Evolutionary conservation across 2,888 invertebrate genomes (phyloP).

Genomic region (Unio pictorum): DNA sequence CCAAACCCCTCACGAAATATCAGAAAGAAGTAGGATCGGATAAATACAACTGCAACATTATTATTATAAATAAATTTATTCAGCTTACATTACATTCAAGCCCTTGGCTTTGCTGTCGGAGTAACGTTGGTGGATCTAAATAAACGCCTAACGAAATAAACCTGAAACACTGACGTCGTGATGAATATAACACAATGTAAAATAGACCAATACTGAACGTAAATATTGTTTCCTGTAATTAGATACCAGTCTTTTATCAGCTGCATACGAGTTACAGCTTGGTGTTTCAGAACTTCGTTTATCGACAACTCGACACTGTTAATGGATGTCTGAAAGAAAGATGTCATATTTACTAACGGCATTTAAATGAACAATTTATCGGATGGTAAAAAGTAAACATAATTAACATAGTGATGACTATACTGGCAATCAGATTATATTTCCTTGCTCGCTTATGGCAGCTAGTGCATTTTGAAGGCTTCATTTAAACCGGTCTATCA

Average conservation of each 20-base stretch:
- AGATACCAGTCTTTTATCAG: constrained; percentile 58
- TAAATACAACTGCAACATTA: too few species aligned
- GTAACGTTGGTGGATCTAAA: constrained; percentile 81
- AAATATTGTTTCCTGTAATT: constrained; percentile 45
- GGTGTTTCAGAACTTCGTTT: constrained; percentile 36
- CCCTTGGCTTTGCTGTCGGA: constrained; percentile 51
- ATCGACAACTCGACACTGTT: constrained; percentile 46
- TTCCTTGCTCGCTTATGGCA: too few species aligned
- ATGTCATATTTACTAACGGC: background rate
- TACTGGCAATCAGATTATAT: too few species aligned
- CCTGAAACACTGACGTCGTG: constrained; percentile 84
- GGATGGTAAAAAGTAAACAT: too few species aligned
- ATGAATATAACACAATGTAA: constrained; percentile 88
- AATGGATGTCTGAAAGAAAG: constrained; percentile 43
- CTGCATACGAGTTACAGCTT: constrained; percentile 49
- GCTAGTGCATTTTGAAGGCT: too few species aligned
- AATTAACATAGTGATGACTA: too few species aligned
- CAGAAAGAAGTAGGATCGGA: too few species aligned
- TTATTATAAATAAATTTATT: background rate
- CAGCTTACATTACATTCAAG: constrained; percentile 17
- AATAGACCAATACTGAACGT: constrained; percentile 89
- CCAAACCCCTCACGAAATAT: too few species aligned
- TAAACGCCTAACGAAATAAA: constrained; percentile 90
- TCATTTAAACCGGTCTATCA: too few species aligned
- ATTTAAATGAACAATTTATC: too few species aligned